Conservation (phyloP, 1,140 invertebrate genomes). For the Drosophila tani region DNA sequence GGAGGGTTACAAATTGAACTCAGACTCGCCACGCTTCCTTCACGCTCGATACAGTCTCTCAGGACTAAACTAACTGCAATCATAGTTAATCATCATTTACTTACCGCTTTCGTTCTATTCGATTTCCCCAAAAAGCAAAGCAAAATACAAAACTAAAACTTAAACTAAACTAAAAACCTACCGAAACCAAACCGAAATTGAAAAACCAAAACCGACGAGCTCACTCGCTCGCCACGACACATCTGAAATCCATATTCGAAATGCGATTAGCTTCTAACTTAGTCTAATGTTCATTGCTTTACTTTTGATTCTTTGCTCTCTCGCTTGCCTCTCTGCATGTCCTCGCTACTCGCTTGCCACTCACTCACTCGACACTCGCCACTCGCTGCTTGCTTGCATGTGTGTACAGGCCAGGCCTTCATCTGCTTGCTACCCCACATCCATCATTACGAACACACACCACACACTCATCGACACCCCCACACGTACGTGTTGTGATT, state of each 20-base stretch:
- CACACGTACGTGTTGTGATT: constrained; percentile 33
- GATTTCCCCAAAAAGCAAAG: constrained; percentile 33
- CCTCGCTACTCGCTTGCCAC: constrained; percentile 3
- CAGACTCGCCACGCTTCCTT: constrained; percentile 32
- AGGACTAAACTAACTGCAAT: constrained; percentile 41
- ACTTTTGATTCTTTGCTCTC: constrained; percentile 69
- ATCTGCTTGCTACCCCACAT: constrained; percentile 30
- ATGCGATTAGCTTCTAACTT: constrained; percentile 43
- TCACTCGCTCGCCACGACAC: constrained; percentile 25
- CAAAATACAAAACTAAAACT: constrained; percentile 10
- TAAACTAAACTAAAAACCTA: constrained; percentile 4
- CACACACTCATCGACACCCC: constrained; percentile 12
- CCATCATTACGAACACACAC: background rate
- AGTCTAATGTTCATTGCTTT: constrained; percentile 63
- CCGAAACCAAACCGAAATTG: background rate
- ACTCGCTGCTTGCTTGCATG: constrained; percentile 32
- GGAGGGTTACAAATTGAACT: constrained; percentile 27
- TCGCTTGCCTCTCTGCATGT: constrained; percentile 47
- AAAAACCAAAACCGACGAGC: background rate
- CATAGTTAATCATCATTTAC: constrained; percentile 43
- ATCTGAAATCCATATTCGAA: constrained; percentile 52
- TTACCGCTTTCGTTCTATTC: constrained; percentile 36
- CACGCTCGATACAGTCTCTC: constrained; percentile 16
- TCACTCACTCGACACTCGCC: constrained; percentile 7
- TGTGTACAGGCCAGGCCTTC: constrained; percentile 22